Evolutionary conservation across 2,113 vertebrate species (phyloP), one percentile per base, ranked within the genome.

Genomic region (Amazona vittata): DNA sequence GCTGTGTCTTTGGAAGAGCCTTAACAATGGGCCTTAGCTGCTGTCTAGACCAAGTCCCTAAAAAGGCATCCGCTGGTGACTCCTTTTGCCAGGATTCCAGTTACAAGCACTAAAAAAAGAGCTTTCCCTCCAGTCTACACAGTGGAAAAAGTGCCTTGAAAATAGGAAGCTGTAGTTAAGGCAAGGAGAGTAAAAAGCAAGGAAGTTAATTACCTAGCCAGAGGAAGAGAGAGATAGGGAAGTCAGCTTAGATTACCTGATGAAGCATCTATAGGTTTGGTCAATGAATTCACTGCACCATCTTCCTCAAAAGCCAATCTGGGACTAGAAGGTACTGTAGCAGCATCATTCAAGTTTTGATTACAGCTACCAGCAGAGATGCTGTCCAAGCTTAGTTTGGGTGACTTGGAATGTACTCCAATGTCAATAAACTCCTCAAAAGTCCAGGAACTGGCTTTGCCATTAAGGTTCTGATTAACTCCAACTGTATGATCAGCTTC

Each of bases 361-460:
- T 98, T 96, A 87, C 96, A 96, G 91, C 84, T 97, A 37, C 95
- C 96, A 22, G 98, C 94, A 97, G 98, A 93, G 15, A 98, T 93
- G 84, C 75, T 97, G 95, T 94, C 94, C 0, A 55, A 93, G 71
- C 62, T 94, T 44, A 94, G 90, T 52, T 71, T 81, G 65, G 64
- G 79, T 50, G 97, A 82, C 96, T 98, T 99, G 71, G 98, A 88
- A 96, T 98, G 98, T n/a, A 97, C 96, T 60, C 97, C 98, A 81
- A 98, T 28, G 19, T 99, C 98, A 73, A 98, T 98, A n/a, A 98
- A 96, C 71, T 98, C 98, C 86, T 99, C 98, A 43, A 98, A 98
- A 90, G 97, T 98, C 99, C 99, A 98, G 1, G 98, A 96, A 53
- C 96, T 97, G 59, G 98, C 93, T 96, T 98, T 98, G 9, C 98